phyloP scores from a whole-genome alignment of 2,797 vertebrate genomes.

The Sebastes taczanowskii region DNA sequence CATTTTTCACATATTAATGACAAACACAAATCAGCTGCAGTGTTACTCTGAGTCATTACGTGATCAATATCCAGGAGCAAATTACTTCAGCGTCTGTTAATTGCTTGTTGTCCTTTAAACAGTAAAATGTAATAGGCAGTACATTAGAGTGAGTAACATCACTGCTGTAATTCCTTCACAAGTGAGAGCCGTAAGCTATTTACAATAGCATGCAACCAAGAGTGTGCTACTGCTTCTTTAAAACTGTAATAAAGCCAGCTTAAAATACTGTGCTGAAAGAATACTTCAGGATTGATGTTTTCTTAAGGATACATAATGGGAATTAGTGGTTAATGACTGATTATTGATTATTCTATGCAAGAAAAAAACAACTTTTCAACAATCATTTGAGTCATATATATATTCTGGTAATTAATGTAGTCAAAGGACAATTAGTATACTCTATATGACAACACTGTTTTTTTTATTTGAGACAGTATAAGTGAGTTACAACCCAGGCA shows the following conservation, averaged over 20 bases:
- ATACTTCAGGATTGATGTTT: not conserved
- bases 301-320: not conserved
- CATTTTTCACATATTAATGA: slow-evolving; percentile 5
- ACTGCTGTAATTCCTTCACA: not conserved
- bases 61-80: slow-evolving; percentile 5
- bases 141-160: not conserved
- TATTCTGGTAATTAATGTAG: not conserved
- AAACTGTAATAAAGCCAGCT: not conserved
- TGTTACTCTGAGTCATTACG: not conserved
- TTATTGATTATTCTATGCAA: not conserved
- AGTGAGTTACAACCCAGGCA: not conserved
- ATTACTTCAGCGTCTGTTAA: not conserved
- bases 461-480: not conserved
- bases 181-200: not conserved
- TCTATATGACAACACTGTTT: not conserved
- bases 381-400: not conserved
- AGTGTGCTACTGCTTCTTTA: not conserved
- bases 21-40: slow-evolving; percentile 3
- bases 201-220: not conserved
- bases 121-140: not conserved
- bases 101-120: slow-evolving; percentile 9
- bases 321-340: not conserved
- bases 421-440: not conserved
- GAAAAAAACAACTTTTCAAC: not conserved
- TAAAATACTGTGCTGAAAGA: not conserved